Conservation (phyloP, 2,888 invertebrate species). For the Flexamia atlantica region DNA sequence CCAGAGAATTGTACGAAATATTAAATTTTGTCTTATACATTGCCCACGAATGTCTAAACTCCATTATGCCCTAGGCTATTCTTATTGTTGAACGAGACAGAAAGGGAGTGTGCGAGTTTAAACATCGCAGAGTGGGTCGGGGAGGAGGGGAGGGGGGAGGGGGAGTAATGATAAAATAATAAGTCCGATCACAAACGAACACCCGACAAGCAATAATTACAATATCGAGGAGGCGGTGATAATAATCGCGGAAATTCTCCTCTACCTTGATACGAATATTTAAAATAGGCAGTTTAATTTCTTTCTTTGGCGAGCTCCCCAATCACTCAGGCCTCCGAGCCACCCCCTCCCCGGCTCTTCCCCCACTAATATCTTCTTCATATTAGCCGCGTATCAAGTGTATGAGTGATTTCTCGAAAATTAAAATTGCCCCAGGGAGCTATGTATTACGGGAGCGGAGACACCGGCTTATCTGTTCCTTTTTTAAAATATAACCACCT, state of each 20-base stretch:
- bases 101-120: not conserved
- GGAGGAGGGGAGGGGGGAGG: not conserved
- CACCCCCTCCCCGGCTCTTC: constrained; percentile 20
- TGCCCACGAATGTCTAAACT: too few species aligned
- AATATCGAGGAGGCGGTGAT: constrained; percentile 33
- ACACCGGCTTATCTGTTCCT: constrained; percentile 63
- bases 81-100: not conserved
- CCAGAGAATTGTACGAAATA: too few species aligned
- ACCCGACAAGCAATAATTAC: constrained; percentile 34
- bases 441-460: constrained; percentile 66
- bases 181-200: constrained; percentile 23
- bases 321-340: constrained; percentile 56
- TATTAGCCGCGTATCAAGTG: constrained; percentile 65
- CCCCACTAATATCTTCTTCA: constrained; percentile 65
- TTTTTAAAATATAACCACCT: constrained; percentile 65
- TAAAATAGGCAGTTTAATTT: constrained; percentile 59
- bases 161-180: constrained; percentile 22
- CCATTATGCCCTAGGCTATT: too few species aligned
- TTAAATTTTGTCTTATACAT: too few species aligned
- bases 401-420: constrained; percentile 69
- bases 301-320: constrained; percentile 55
- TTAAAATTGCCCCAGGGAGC: constrained; percentile 69
- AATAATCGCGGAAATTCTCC: not conserved
- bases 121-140: not conserved
- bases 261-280: constrained; percentile 56